Evolutionary conservation across 2,888 invertebrate species (phyloP), one percentile per base, ranked within the genome.

Genomic region (Tachina grossa): DNA sequence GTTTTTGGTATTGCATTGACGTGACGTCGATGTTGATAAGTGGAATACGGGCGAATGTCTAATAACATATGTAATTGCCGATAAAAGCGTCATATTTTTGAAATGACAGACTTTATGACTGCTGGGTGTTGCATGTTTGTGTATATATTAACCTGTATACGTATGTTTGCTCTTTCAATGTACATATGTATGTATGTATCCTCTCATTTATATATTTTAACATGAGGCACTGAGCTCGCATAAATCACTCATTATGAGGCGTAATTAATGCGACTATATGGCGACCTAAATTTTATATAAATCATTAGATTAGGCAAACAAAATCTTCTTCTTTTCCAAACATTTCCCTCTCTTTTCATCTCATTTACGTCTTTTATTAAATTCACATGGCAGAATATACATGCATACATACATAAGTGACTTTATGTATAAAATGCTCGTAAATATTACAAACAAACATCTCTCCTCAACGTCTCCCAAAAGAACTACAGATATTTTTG

Each of bases 211-310:
- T 77, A 57, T 69, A 43, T 78, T 80, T 77, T 72, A 79, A 87
- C 84, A 85, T 85, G 87, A 87, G 85, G 87, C 88, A 84, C 87
- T 88, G 89, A 89, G 89, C 89, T 89, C 90, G 89, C 92, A 92
- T 92, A 92, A 92, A 92, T 92, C 92, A 92, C 92, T 92, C 92
- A 92, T 92, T 92, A 92, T 92, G 92, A 92, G 92, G 91, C 92
- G 91, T 92, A 92, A 92, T 92, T 92, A 92, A 92, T 92, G 92
- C 92, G 91, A 90, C 89, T 91, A 89, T 90, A 92, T 92, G 91
- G 92, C 92, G 92, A 92, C 92, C 92, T 91, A 91, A 91, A 92
- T 91, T 90, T 90, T 91, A 90, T 92, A 92, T 92, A 92, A 92
- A 92, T 92, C 92, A 92, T 92, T 92, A 92, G 92, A 92, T 92